Base-by-base conservation (phyloP, 2,888 invertebrate genomes). In the Caenorhabditis sinica region DNA sequence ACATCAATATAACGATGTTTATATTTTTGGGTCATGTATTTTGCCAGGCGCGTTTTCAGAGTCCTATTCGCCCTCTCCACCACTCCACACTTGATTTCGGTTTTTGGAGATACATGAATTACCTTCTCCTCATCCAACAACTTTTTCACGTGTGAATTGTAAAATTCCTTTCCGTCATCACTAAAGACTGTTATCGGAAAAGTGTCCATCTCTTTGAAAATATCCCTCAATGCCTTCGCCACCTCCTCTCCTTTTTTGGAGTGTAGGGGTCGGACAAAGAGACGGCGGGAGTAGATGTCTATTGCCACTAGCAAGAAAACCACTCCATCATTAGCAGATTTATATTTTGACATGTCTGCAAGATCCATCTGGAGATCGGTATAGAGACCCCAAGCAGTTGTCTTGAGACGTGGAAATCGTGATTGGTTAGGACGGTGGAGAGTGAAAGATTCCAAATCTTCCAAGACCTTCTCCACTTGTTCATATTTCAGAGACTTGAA, bases 81-180 rank as follows among this genome's bases (percentile, higher is more conserved):
- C 13, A 65, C 20, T 25, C n/a, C 43, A 65, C 65, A 65, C 23
- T 63, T 63, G 17, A 63, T 3, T 23, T 53, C 63, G 20, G 17
- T 20, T n/a, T 65, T 65, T 43, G 65, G 65, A 11, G 65, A 65
- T 9, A 36, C 23, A 2, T 45, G 45, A 8, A 2, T 5, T 4
- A 63, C 40, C 8, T 20, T 4, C 6, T 40, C 13, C 40, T 63
- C 23, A 1, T 36, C 13, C 11, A 63, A 63, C 17, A 63, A 23
- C 3, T 6, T 8, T 40, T 36, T 40, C 20, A 63, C 63, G 40
- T 40, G 11, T 17, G 63, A 63, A 40, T 63, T 63, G 63, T 63
- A 63, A 63, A 63, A 63, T 23, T 63, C 63, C 20, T 33, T 63
- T 20, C 63, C 63, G n/a, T n/a, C n/a, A n/a, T n/a, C n/a, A n/a